phyloP scores from a whole-genome alignment of 2,888 invertebrate species.

The Chirona hameri region DNA sequence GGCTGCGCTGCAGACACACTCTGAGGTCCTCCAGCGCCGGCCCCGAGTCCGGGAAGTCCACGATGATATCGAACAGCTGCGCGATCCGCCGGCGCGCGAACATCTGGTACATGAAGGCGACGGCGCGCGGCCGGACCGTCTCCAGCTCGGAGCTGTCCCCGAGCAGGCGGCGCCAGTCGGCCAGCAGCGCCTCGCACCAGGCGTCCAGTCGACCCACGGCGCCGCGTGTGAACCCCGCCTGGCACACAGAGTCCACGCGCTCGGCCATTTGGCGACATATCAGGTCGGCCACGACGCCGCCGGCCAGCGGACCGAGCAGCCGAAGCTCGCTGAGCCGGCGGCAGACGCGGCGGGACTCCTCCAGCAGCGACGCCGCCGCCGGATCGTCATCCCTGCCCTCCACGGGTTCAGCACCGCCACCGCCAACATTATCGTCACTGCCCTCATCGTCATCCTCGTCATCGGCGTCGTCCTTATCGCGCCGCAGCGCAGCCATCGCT shows the following conservation, averaged over 20 bases:
- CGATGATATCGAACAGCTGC: conserved; percentile 92
- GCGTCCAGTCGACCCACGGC: not conserved
- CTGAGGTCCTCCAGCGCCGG: conserved; percentile 87
- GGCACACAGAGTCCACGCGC: conserved; percentile 9
- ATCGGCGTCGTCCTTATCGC: not conserved
- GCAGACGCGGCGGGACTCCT: conserved; percentile 54
- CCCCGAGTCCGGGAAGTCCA: conserved; percentile 93
- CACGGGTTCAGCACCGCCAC: not conserved
- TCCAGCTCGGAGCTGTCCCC: not conserved
- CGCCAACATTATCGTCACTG: not conserved
- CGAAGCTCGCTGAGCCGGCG: conserved; percentile 47
- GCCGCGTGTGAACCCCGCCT: not conserved
- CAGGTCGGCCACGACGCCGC: not conserved
- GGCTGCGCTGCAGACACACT: conserved; percentile 78
- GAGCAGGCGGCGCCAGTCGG: not conserved
- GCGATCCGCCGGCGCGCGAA: conserved; percentile 84
- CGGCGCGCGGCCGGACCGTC: not conserved
- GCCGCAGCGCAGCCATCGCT: not conserved
- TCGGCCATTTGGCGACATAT: conserved; percentile 6
- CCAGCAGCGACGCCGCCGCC: not conserved
- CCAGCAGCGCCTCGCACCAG: not conserved
- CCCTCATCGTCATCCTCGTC: not conserved
- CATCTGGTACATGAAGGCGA: conserved; percentile 64
- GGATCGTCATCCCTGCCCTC: not conserved
- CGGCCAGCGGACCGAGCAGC: conserved; percentile 49